Evolutionary conservation across 2,113 vertebrate species (phyloP).

Genomic region (Sporophila hypoxantha): DNA sequence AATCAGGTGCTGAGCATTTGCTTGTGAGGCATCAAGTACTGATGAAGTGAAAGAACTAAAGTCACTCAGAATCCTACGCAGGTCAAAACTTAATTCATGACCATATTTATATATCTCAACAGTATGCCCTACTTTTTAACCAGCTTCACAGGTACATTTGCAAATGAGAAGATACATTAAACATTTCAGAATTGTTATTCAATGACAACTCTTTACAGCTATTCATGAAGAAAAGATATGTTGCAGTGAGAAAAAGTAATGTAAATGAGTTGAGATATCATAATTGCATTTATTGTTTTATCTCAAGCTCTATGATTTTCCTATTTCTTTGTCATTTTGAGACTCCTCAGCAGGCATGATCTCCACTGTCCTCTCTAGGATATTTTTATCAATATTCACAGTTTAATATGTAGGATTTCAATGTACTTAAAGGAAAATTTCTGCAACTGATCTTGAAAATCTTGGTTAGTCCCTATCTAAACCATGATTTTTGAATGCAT

Average conservation of each 20-base stretch:
- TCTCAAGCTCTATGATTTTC: neutral
- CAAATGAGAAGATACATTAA: neutral
- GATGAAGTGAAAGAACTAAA: neutral
- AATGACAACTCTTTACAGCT: neutral
- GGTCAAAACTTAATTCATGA: neutral
- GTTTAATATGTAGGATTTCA: neutral
- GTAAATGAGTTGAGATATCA: neutral
- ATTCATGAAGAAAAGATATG: neutral
- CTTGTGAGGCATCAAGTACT: neutral
- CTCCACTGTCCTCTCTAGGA: neutral
- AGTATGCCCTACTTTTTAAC: neutral
- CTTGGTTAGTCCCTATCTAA: neutral
- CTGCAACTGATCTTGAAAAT: neutral
- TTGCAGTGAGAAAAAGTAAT: neutral
- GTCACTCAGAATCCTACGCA: neutral
- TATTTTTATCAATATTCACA: neutral
- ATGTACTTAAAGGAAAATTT: neutral
- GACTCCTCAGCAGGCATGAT: neutral
- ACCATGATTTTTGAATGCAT: neutral
- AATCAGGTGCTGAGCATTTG: neutral
- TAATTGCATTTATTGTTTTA: neutral
- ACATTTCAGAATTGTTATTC: neutral
- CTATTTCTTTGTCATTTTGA: neutral
- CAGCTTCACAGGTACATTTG: conserved; percentile 1
- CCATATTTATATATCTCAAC: neutral